Conservation (phyloP, 2,797 vertebrate genomes). For the Pteronotus mesoamericanus region DNA sequence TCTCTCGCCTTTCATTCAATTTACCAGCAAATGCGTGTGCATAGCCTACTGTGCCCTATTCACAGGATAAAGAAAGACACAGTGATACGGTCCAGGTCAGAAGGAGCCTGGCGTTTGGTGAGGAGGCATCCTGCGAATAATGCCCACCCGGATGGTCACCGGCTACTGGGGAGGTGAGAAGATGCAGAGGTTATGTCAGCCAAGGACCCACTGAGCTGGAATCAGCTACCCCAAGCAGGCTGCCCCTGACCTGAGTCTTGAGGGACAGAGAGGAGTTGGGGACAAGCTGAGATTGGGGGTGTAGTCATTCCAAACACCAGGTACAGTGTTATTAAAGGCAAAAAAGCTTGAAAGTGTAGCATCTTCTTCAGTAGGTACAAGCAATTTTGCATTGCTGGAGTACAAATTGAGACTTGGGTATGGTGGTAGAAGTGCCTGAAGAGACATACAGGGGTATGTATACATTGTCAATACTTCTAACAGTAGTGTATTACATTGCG, state of each 20-base stretch:
- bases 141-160: neutral
- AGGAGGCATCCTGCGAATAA: neutral
- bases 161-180: neutral
- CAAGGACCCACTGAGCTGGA: neutral
- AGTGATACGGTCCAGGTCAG: neutral
- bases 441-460: neutral
- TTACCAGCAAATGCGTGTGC: neutral
- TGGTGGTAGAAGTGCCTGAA: neutral
- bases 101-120: neutral
- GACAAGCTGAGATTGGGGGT: neutral
- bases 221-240: accelerated
- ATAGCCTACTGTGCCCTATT: neutral
- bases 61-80: neutral
- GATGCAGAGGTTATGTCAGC: neutral
- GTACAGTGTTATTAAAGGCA: neutral
- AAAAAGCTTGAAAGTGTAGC: neutral
- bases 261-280: neutral
- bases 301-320: neutral
- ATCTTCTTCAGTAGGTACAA: neutral
- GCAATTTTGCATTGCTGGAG: neutral
- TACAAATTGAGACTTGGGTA: neutral
- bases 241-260: neutral
- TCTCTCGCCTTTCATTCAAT: neutral
- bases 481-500: neutral
- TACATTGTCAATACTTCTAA: neutral